phyloP scores from a whole-genome alignment of 2,888 invertebrate species.

The Macaria notata region DNA sequence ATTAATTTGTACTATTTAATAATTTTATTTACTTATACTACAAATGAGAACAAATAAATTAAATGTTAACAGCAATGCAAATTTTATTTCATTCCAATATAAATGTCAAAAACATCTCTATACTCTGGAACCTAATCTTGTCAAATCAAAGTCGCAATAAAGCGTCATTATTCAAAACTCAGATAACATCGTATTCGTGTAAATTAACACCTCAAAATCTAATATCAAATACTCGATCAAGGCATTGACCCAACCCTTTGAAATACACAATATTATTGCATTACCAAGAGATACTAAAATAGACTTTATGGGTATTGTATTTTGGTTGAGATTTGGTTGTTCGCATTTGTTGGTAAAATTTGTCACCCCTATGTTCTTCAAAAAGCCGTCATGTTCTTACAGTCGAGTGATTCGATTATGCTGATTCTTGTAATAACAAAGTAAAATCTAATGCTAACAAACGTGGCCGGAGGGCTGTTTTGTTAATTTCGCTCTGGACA shows the following conservation, averaged over 20 bases:
- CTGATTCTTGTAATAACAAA: slow-evolving; percentile 55
- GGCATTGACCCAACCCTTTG: slow-evolving; percentile 48
- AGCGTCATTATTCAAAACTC: slow-evolving; percentile 8
- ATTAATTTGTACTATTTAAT: too few relatives aligned
- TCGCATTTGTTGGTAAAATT: slow-evolving; percentile 23
- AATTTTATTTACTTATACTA: too few relatives aligned
- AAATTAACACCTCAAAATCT: slow-evolving; percentile 49
- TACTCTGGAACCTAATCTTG: neutral
- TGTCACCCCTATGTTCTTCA: slow-evolving; percentile 40
- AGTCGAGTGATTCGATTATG: slow-evolving; percentile 67
- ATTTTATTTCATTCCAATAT: too few relatives aligned
- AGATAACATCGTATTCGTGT: slow-evolving; percentile 27
- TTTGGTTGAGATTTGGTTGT: too few relatives aligned
- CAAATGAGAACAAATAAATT: too few relatives aligned
- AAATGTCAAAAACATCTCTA: too few relatives aligned
- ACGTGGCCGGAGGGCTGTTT: slow-evolving; percentile 16
- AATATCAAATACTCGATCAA: slow-evolving; percentile 42
- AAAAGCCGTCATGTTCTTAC: slow-evolving; percentile 50
- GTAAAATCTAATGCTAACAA: slow-evolving; percentile 51
- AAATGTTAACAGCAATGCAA: too few relatives aligned
- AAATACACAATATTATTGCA: slow-evolving; percentile 31
- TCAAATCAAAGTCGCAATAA: neutral
- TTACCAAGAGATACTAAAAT: slow-evolving; percentile 3
- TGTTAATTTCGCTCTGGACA: slow-evolving; percentile 27
- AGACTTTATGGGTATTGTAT: slow-evolving; percentile 4